These are phyloP conservation scores for Atta colombica DNA, from an alignment of 1,140 invertebrate species.

Conservation along the genomic window DNA sequence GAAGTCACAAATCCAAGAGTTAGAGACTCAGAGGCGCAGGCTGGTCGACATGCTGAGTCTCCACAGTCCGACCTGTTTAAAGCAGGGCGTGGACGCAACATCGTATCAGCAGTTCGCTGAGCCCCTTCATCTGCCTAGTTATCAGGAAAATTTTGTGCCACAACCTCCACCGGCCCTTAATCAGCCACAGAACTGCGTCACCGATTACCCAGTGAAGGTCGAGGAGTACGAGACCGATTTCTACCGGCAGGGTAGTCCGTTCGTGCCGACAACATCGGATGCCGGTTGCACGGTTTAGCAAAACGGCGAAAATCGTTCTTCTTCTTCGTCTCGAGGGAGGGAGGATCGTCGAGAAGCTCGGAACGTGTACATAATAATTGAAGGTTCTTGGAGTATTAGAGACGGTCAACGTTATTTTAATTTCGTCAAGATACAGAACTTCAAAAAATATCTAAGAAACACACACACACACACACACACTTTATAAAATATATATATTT, in stretches of 20 bases:
- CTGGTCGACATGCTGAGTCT: conserved; percentile 92
- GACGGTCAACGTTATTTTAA: conserved; percentile 17
- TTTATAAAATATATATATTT: conserved; percentile 16
- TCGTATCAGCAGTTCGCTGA: conserved; percentile 82
- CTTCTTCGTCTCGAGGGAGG: conserved; percentile 29
- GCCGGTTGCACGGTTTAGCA: conserved; percentile 84
- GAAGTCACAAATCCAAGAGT: conserved; percentile 92
- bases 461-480: too few relatives aligned
- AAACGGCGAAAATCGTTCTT: conserved; percentile 55
- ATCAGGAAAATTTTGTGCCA: conserved; percentile 83
- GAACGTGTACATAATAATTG: neutral
- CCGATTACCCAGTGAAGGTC: conserved; percentile 84
- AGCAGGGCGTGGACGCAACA: conserved; percentile 86
- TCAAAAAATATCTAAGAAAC: neutral
- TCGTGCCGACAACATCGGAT: conserved; percentile 80
- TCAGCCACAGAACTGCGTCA: conserved; percentile 82
- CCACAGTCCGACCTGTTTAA: conserved; percentile 90
- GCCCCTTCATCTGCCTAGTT: conserved; percentile 81
- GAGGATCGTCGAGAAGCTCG: conserved; percentile 41
- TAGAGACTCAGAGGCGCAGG: conserved; percentile 91
- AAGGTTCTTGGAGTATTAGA: neutral
- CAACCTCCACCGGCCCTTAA: conserved; percentile 78
- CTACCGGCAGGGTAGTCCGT: conserved; percentile 83
- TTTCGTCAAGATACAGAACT: neutral
- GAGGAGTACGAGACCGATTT: conserved; percentile 83